These are phyloP conservation scores for Limanda limanda DNA, from an alignment of 2,113 vertebrate genomes.

Conservation along the genomic window DNA sequence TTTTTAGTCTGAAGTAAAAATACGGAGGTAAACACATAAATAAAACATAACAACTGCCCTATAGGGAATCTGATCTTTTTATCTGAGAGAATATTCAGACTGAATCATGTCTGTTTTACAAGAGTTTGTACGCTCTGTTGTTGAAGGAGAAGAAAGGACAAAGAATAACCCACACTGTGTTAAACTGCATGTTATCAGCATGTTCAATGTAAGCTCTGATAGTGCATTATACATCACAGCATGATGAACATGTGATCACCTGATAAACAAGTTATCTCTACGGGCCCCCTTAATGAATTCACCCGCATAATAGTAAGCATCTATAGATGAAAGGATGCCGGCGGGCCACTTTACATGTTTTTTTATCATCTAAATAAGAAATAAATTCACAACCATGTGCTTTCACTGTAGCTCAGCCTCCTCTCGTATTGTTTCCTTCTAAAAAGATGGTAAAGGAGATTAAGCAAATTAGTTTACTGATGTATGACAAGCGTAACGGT, in stretches of 20 bases:
- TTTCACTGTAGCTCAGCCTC: no score
- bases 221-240: constrained; percentile 3
- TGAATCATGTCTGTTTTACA: background rate
- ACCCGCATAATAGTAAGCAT: background rate
- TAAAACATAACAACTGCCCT: constrained; percentile 1
- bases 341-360: no score
- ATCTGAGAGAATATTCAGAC: constrained; percentile 5
- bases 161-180: no score
- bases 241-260: background rate
- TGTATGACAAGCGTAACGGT: no score
- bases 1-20: constrained; percentile 32
- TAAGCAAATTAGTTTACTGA: no score
- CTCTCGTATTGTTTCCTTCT: no score
- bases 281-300: background rate
- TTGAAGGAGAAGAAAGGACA: background rate
- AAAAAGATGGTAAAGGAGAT: no score
- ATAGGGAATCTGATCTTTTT: constrained; percentile 1
- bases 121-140: constrained; percentile 4
- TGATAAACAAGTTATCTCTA: background rate
- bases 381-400: no score
- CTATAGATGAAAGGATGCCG: background rate
- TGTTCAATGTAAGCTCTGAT: background rate
- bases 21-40: constrained; percentile 3
- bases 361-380: no score
- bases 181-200: background rate